Evolutionary conservation across 2,797 vertebrate genomes (phyloP).

Genomic region (Bucorvus abyssinicus): DNA sequence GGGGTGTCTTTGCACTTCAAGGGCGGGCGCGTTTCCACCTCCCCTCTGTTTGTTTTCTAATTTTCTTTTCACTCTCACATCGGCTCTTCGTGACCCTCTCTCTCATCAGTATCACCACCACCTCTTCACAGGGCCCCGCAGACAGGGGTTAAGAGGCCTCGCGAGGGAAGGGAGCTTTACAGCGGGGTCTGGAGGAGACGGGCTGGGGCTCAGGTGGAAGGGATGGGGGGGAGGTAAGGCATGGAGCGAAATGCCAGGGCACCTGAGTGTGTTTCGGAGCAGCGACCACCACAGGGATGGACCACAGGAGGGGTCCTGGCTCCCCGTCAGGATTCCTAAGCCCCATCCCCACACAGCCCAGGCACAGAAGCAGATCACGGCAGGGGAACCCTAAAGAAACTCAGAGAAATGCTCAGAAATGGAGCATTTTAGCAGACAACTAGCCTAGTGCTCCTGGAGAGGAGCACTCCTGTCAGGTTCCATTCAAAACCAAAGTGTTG

Average conservation of each 20-base stretch:
- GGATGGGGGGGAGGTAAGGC: not conserved
- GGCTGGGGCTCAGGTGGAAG: slow-evolving; percentile 22
- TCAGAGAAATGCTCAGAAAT: not conserved
- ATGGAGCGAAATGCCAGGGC: not conserved
- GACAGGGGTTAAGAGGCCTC: slow-evolving; percentile 56
- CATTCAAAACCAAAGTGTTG: not conserved
- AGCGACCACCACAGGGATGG: rapidly evolving
- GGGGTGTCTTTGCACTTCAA: slow-evolving; percentile 60
- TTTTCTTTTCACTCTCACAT: slow-evolving; percentile 42
- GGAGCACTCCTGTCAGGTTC: not conserved
- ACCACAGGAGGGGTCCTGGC: not conserved
- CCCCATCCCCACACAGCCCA: too few relatives aligned
- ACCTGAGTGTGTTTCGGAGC: rapidly evolving
- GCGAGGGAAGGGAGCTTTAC: not conserved
- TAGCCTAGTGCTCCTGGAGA: not conserved
- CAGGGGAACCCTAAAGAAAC: not conserved
- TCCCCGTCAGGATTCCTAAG: not conserved
- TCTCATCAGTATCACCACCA: slow-evolving; percentile 55
- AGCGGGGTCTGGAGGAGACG: not conserved
- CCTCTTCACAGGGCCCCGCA: not conserved
- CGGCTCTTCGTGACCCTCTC: slow-evolving; percentile 38
- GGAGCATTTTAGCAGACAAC: not conserved
- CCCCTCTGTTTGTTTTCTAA: slow-evolving; percentile 60
- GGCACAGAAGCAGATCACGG: rapidly evolving
- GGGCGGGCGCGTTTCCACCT: slow-evolving; percentile 24